Base-by-base conservation (phyloP, 2,888 invertebrate genomes). In the Perithous albicinctus region DNA sequence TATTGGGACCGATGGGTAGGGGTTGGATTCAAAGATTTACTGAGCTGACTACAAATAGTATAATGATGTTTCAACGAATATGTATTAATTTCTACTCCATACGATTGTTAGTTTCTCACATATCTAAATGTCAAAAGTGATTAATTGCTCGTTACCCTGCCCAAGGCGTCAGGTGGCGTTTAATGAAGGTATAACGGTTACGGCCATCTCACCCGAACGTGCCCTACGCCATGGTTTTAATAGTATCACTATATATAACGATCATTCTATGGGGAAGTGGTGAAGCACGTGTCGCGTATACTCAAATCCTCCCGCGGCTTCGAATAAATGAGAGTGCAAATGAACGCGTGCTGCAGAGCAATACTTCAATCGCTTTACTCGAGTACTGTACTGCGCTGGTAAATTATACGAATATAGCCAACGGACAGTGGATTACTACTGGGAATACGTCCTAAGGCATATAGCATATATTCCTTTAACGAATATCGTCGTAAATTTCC, bases 271-370 rank as follows among this genome's bases (percentile, higher is more conserved):
- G 63, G 73, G 51, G 38, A 74, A 74, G 35, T 51, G 35, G 73
- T 41, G 64, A 76, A 75, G 78, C 82, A 82, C 82, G 82, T 82
- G 82, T 82, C 82, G 75, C 78, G 32, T 35, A 74, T 61, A 75
- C 56, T 78, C 78, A 26, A 76, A 82, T 82, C 78, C 70, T 78
- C 82, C 75, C 66, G 79, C 79, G 79, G 61, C 72, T 67, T 67
- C 72, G 72, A 76, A 82, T 82, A 82, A 79, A 82, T 82, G 82
- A 79, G 82, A 82, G 82, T 82, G 79, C 82, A 82, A 82, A 82
- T 82, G 82, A 82, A 82, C 76, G 72, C 82, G 79, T 76, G 82
- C 79, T 82, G 32, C 75, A 46, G 78, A 82, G 78, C 75, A 75
- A 78, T 78, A 76, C 82, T 82, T 79, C 79, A 82, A 82, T 82